Evolutionary conservation across 2,797 vertebrate genomes (phyloP), one percentile per base, ranked within the genome.

Genomic region (Myotis pilosus): DNA sequence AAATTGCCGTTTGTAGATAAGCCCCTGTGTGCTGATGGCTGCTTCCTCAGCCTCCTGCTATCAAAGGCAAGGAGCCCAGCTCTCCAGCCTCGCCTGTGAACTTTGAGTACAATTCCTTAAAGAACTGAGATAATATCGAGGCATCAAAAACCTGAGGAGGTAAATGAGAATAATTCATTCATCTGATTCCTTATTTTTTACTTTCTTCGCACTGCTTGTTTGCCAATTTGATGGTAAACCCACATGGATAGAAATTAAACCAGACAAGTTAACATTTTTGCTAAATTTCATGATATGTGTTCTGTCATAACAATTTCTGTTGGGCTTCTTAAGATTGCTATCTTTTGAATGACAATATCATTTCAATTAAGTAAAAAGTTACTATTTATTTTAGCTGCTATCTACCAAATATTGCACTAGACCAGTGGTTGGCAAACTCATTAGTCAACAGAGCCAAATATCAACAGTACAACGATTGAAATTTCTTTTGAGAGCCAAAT

Each of bases 351-450:
- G 55, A 91, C 53, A 64, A 53, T 82, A 78, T 84, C 7, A 51
- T 64, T 95, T 82, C 57, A 92, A 79, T 79, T 79, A 89, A 79
- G 76, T 79, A 81, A 75, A 76, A 57, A 69, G 33, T 57, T 93
- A 91, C 44, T 84, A 81, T 51, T 94, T 92, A 78, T 72, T 89
- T 72, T 33, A 85, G 16, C 41, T 82, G 17, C 41, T 74, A 28
- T 66, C 9, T 81, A 79, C 16, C 19, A 55, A 83, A 28, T 51
- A 53, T 60, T 87, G 17, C 44, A 3, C n/a, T 53, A 81, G 41
- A 44, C 41, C 41, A 44, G 41, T 44, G 41, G 41, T 44, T 2
- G 41, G 41, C 41, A 44, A 44, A 44, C 41, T 44, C 41, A 44
- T 44, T 44, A 44, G 41, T 44, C 41, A 44, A 44, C 41, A 44